Evolutionary conservation across 2,888 invertebrate species (phyloP).

Genomic region (Xestobium rufovillosum): DNA sequence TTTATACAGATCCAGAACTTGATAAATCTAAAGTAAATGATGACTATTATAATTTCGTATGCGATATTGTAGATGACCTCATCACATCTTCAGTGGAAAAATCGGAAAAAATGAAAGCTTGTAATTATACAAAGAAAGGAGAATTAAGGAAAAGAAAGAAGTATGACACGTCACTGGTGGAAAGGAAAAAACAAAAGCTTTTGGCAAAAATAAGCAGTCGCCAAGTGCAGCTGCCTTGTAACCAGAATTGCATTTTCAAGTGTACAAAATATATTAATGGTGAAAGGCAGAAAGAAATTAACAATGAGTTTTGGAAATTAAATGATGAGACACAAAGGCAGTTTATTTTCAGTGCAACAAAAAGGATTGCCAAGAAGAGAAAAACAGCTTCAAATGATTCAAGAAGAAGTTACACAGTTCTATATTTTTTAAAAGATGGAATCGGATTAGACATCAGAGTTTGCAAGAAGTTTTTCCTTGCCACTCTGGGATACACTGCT

Average conservation of each 20-base stretch:
- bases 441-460: constrained; percentile 6
- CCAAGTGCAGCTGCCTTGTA: constrained; percentile 14
- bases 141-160: too few species aligned
- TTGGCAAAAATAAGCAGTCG: constrained; percentile 11
- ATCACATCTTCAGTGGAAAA: too few species aligned
- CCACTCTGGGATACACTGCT: constrained; percentile 6
- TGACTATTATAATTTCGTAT: too few species aligned
- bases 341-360: constrained; percentile 15
- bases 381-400: constrained; percentile 6
- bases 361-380: constrained; percentile 14
- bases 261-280: constrained; percentile 14
- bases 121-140: too few species aligned
- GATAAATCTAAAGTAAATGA: too few species aligned
- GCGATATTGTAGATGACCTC: too few species aligned
- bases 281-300: constrained; percentile 13
- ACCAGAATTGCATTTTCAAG: constrained; percentile 13
- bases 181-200: constrained; percentile 18
- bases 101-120: too few species aligned
- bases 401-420: constrained; percentile 8
- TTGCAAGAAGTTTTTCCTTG: too few species aligned
- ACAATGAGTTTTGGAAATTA: constrained; percentile 18
- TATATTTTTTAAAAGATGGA: constrained; percentile 1
- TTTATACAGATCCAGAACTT: too few species aligned
- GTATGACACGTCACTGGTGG: constrained; percentile 13
- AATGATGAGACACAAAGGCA: constrained; percentile 13